Conservation (phyloP, 2,888 invertebrate species). For the Endomychus coccineus region DNA sequence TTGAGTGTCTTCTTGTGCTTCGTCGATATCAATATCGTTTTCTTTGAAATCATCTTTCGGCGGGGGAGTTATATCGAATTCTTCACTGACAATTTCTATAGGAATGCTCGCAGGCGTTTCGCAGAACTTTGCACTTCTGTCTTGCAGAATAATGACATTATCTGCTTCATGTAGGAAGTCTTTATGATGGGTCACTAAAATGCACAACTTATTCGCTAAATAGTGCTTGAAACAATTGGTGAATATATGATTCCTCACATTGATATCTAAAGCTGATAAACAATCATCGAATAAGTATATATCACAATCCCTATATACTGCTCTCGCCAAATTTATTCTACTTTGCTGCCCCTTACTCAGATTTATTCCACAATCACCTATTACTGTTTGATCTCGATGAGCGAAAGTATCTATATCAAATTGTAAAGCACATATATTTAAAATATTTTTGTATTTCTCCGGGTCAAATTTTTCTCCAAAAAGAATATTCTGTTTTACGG, state of each 20-base stretch:
- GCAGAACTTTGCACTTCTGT: slow-evolving; percentile 9
- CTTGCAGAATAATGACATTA: slow-evolving; percentile 25
- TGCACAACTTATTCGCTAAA: slow-evolving; percentile 57
- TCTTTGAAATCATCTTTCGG: background rate
- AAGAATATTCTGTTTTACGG: slow-evolving; percentile 68
- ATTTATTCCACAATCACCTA: slow-evolving; percentile 67
- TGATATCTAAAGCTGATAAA: slow-evolving; percentile 79
- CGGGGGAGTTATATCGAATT: too few species aligned
- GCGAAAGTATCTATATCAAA: slow-evolving; percentile 66
- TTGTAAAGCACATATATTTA: slow-evolving; percentile 61
- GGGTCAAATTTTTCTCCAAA: slow-evolving; percentile 59
- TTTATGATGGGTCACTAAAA: slow-evolving; percentile 65
- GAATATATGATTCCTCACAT: slow-evolving; percentile 77
- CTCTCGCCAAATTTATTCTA: slow-evolving; percentile 75
- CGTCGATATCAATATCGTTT: slow-evolving; percentile 1
- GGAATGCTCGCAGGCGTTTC: slow-evolving; percentile 14
- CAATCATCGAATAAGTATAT: slow-evolving; percentile 85
- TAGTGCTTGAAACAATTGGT: slow-evolving; percentile 62
- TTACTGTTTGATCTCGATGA: slow-evolving; percentile 69
- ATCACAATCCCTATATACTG: slow-evolving; percentile 73
- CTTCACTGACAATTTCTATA: slow-evolving; percentile 1
- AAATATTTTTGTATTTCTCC: slow-evolving; percentile 49
- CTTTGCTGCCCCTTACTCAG: slow-evolving; percentile 78
- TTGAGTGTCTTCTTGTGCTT: slow-evolving; percentile 1
- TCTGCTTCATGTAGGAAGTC: slow-evolving; percentile 51